Base-by-base conservation (phyloP, 2,888 invertebrate genomes). In the Zygogramma bicolorata region DNA sequence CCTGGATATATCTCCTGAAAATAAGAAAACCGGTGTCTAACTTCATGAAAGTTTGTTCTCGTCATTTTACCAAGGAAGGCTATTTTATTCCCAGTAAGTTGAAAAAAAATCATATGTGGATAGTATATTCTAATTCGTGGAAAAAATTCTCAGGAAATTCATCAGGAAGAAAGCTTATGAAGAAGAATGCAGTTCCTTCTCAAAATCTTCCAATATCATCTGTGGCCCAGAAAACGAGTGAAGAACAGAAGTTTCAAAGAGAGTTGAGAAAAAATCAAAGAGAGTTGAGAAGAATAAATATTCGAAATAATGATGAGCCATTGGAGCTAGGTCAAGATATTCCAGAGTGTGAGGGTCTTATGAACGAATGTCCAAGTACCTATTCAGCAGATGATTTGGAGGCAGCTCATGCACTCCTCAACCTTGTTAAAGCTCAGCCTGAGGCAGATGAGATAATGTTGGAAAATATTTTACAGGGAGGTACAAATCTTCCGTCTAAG, bases 371-470 rank as follows among this genome's bases (percentile, higher is more conserved):
- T 18, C 53, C 53, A 29, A 29, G 29, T 29, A 29, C 29, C 29
- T 7, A 53, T 53, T 53, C 53, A n/a, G 53, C 53, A 20, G 53
- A 53, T 53, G 53, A 53, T 53, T 7, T 53, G 15, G 53, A 53
- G 6, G 53, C 53, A 53, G 53, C 53, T 53, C 20, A 53, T 53
- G 13, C 53, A 53, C 53, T 53, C 15, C 15, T 53, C 15, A 53
- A 22, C 10, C 53, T 29, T 29, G 29, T 53, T 8, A 53, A 53
- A 53, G 15, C 53, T 53, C 53, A 53, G n/a, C 20, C 53, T 13
- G 53, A 53, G 18, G 13, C 53, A 53, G 53, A 53, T 15, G 53
- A 53, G 2, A 53, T 18, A 18, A 18, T 53, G 18, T 13, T 53
- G 53, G 53, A 53, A 22, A 22, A 7, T 13, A 53, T 53, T 53